These are phyloP conservation scores for Minunthozetes semirufus DNA, from an alignment of 2,888 invertebrate species.

Conservation along the genomic window DNA sequence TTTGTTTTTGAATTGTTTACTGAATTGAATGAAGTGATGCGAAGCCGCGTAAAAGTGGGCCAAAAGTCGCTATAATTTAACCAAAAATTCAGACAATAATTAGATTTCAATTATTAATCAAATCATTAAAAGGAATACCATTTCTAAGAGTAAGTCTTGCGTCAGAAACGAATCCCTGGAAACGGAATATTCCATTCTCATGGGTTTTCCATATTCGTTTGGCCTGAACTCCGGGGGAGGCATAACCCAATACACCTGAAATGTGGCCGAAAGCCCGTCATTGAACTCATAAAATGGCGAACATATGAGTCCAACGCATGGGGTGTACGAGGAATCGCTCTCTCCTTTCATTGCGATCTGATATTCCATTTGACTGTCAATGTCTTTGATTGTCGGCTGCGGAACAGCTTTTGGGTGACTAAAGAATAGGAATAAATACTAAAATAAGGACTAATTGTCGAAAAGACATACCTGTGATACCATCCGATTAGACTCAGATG, in stretches of 20 bases:
- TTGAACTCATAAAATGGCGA: conserved; percentile 47
- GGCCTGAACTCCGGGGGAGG: conserved; percentile 90
- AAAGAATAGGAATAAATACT: not conserved
- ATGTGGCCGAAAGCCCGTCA: conserved; percentile 40
- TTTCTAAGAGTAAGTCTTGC: conserved; percentile 73
- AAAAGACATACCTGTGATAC: conserved; percentile 63
- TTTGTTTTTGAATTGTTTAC: conserved; percentile 58
- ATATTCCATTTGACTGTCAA: conserved; percentile 87
- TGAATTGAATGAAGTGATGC: conserved; percentile 61
- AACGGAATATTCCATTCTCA: conserved; percentile 78
- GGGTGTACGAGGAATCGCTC: conserved; percentile 82
- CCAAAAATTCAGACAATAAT: not conserved
- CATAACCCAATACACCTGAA: conserved; percentile 72
- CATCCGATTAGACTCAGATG: conserved; percentile 79
- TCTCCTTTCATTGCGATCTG: conserved; percentile 89
- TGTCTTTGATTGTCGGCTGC: conserved; percentile 69
- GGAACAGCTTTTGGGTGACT: conserved; percentile 66
- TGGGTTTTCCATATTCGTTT: conserved; percentile 83
- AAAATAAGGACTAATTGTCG: not conserved
- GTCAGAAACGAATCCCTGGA: conserved; percentile 72
- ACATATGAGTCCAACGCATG: conserved; percentile 83
- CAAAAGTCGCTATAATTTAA: conserved; percentile 59
- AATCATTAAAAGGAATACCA: conserved; percentile 51
- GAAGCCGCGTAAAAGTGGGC: conserved; percentile 73
- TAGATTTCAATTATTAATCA: conserved; percentile 2